Conservation (phyloP, 2,888 invertebrate species). For the Caenorhabditis panamensis region DNA sequence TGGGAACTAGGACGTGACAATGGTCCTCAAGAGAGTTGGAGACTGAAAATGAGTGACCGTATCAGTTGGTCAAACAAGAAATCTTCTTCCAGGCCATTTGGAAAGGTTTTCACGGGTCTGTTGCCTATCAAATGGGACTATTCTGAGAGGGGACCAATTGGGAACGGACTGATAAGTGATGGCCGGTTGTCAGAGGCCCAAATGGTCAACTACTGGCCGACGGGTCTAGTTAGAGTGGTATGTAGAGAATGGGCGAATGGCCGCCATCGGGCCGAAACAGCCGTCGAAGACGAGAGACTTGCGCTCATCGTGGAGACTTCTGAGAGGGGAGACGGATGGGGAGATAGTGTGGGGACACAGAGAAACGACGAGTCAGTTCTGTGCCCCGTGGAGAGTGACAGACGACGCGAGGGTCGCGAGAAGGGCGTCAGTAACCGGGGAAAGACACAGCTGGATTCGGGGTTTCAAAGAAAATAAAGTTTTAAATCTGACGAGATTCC, state of each 20-base stretch:
- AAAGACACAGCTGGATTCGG: not conserved
- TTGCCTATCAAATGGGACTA: not conserved
- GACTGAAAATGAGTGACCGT: not conserved
- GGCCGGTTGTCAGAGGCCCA: conserved; percentile 14
- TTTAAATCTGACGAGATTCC: too few relatives aligned
- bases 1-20: not conserved
- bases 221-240: conserved; percentile 42
- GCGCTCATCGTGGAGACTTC: conserved; percentile 43
- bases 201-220: conserved; percentile 37
- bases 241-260: conserved; percentile 55
- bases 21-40: not conserved
- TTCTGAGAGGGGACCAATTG: not conserved
- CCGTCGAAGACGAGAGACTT: conserved; percentile 33
- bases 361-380: conserved; percentile 10
- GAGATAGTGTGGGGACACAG: conserved; percentile 42
- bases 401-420: not conserved
- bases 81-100: not conserved
- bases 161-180: conserved; percentile 14
- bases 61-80: not conserved
- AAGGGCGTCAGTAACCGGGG: conserved; percentile 17
- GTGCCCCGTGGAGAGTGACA: not conserved
- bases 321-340: conserved; percentile 15
- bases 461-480: too few relatives aligned
- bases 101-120: not conserved
- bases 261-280: conserved; percentile 54